Base-by-base conservation (phyloP, 1,140 invertebrate species). In the Brachionus calyciflorus region DNA sequence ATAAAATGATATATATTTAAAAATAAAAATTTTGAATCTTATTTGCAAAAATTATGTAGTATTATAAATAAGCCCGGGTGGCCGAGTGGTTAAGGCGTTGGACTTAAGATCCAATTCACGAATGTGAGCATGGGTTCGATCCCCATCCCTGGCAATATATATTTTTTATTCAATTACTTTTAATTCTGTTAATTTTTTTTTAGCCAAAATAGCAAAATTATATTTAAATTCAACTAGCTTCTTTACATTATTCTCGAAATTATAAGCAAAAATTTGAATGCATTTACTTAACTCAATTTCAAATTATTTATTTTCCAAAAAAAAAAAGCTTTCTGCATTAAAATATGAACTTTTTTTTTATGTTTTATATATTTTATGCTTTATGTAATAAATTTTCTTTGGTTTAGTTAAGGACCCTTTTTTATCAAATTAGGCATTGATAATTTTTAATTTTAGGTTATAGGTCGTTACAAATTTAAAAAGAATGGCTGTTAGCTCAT, bases 1-100 rank as follows among this genome's bases (percentile, higher is more conserved):
- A 48, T n/a, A 48, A 4, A 48, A 48, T n/a, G 19, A 48, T 48
- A 48, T 14, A n/a, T 48, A 48, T 48, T 48, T n/a, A 14, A 48
- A 48, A 48, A 55, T 1, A 55, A 55, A 28, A 17, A 24, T 0
- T 10, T 24, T 14, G 12, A 30, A 6, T 0, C 4, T 55, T 55
- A 1, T 28, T n/a, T n/a, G n/a, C n/a, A n/a, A n/a, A n/a, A n/a
- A n/a, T n/a, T n/a, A n/a, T n/a, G n/a, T n/a, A n/a, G n/a, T n/a
- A n/a, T n/a, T n/a, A n/a, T n/a, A n/a, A n/a, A n/a, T 12, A 33
- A 55, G 53, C 53, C 53, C 26, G 24, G 53, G 24, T 55, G 53
- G 53, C 53, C 53, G 53, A 55, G 53, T 55, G 53, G 53, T 55
- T 55, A 55, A 55, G 53, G 53, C 53, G 53, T 55, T 55, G 53